Evolutionary conservation across 35 echinoderm and acorn worm genomes (phyloP), one percentile per base, ranked within the genome.

Genomic region (Eucidaris tribuloides): DNA sequence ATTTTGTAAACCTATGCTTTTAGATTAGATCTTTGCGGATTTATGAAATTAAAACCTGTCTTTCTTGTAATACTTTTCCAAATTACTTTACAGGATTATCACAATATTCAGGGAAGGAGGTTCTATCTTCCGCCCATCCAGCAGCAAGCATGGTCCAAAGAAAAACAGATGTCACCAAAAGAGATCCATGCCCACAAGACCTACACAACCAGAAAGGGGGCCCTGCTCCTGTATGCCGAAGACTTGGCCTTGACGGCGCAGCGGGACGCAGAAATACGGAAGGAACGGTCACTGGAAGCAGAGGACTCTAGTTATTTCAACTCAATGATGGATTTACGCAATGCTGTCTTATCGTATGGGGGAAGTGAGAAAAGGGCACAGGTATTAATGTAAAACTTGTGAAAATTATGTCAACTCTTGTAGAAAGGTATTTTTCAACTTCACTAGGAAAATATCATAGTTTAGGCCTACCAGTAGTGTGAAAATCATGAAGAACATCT

Each of bases 61-160:
- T n/a, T n/a, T n/a, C n/a, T n/a, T n/a, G n/a, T n/a, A n/a, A n/a
- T n/a, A n/a, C n/a, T n/a, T n/a, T n/a, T n/a, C n/a, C 15, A 11
- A 13, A 58, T n/a, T 28, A 42, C 59, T 60, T 46, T 74, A 2
- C 82, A 93, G 96, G 96, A 93, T 84, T 99, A 99, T 50, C 82
- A 93, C 80, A 99, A 99, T 56, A 90, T 99, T 28, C 83, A 83
- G 22, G 42, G 28, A 9, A 83, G 87, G 35, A 89, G 83, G 36
- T 99, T 86, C 30, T 99, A 92, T 59, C 79, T 99, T n/a, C 96
- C 90, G 17, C 96, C 96, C 22, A 64, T 99, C 23, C 90, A 99
- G 13, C 96, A 90, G 34, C 82, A 83, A 56, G 65, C 77, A 46
- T 86, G 81, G 79, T 44, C 65, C 22, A 65, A 84, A 11, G 81